phyloP scores from a whole-genome alignment of 1,140 invertebrate species.

The Teleogryllus occipitalis region DNA sequence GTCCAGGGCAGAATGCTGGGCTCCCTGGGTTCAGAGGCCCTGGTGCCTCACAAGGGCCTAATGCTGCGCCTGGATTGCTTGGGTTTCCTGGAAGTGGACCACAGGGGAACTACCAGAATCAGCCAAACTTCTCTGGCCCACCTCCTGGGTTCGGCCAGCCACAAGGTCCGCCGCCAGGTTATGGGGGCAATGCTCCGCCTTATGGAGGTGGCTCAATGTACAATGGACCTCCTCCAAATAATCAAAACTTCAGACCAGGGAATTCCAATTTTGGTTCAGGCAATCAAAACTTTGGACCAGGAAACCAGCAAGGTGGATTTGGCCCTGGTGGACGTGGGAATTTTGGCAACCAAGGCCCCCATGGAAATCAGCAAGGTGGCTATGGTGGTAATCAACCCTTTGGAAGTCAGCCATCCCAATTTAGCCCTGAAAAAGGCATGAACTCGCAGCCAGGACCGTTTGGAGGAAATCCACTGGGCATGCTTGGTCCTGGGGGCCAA shows the following conservation, averaged over 20 bases:
- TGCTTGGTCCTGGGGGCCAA: not conserved
- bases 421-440: not conserved
- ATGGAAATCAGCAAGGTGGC: not conserved
- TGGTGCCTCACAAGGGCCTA: not conserved
- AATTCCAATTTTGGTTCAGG: slow-evolving; percentile 14
- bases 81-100: not conserved
- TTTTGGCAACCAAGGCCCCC: not conserved
- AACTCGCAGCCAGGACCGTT: not conserved
- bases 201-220: not conserved
- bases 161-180: not conserved
- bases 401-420: not conserved
- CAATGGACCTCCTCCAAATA: not conserved
- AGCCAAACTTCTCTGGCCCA: not conserved
- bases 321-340: not conserved
- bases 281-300: slow-evolving; percentile 6
- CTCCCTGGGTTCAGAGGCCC: not conserved
- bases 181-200: slow-evolving; percentile 7
- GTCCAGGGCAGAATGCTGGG: not conserved
- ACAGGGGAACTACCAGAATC: not conserved
- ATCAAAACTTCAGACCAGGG: slow-evolving; percentile 11
- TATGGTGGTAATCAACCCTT: not conserved
- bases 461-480: not conserved
- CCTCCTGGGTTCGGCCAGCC: not conserved
- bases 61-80: not conserved
- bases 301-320: slow-evolving; percentile 12